Evolutionary conservation across 2,113 vertebrate genomes (phyloP), one percentile per base, ranked within the genome.

Genomic region (Anhinga anhinga): DNA sequence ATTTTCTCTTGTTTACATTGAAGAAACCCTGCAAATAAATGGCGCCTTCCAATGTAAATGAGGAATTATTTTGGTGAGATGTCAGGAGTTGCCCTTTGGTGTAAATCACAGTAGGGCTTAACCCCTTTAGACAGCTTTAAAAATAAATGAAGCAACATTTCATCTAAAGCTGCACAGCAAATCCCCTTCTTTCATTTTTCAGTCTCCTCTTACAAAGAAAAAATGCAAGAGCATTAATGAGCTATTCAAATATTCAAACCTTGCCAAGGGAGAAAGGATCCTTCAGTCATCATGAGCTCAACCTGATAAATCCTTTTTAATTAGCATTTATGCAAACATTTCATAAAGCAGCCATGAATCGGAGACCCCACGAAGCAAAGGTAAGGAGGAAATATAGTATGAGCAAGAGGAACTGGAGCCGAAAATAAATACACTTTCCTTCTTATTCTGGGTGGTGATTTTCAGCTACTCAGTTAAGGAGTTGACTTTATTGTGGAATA

Each of bases 171-270:
- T 81, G 78, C n/a, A 70, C 32, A 93, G 62, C 22, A 95, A 96
- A 95, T 93, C 85, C 61, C 25, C 19, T 67, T 67, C 76, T 95
- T 95, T 86, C 55, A 85, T 90, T 96, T 94, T 90, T 92, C 82
- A 84, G 69, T 56, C 50, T 93, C 50, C 42, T 83, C 45, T 87
- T 82, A 63, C 25, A 89, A 80, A 82, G 13, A 71, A 44, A 78
- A 86, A 89, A 92, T 85, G 34, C 32, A 78, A 34, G 8, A 91
- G 18, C 49, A 76, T 93, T 93, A 95, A 93, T 82, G 79, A 93
- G 56, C n/a, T 92, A 86, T 95, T 97, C 89, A 96, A 86, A 97
- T 91, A 96, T 92, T 96, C 88, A 96, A 58, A 88, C 91, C 79
- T 95, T 94, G 72, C 76, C 86, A 88, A 89, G 56, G 50, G 71